Conservation (phyloP, 1,140 invertebrate genomes). For the Proctacanthus coquilletti region DNA sequence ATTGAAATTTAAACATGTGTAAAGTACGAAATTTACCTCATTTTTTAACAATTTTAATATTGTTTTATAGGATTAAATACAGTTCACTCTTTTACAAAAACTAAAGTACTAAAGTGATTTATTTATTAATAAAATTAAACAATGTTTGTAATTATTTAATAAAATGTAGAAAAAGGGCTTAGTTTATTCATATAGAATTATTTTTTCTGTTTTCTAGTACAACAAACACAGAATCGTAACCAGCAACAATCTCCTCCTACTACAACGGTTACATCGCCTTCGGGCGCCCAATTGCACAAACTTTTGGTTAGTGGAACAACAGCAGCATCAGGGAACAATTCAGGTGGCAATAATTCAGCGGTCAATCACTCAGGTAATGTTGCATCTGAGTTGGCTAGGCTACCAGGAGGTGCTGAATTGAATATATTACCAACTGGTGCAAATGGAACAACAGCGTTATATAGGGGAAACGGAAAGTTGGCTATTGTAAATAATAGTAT, state of each 20-base stretch:
- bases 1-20: too few relatives aligned
- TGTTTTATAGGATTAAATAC: too few relatives aligned
- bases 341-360: not conserved
- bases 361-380: not conserved
- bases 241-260: not conserved
- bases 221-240: too few relatives aligned
- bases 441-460: slow-evolving; percentile 3
- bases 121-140: too few relatives aligned
- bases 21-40: too few relatives aligned
- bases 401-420: slow-evolving; percentile 6
- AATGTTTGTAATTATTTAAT: too few relatives aligned
- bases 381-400: slow-evolving; percentile 2
- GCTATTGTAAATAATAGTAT: slow-evolving; percentile 5
- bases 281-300: slow-evolving; percentile 5
- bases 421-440: slow-evolving; percentile 4
- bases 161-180: too few relatives aligned
- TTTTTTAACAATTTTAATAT: too few relatives aligned
- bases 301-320: slow-evolving; percentile 1
- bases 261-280: not conserved
- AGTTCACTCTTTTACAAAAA: too few relatives aligned
- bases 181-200: too few relatives aligned
- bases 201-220: too few relatives aligned
- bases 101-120: too few relatives aligned
- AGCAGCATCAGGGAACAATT: not conserved
- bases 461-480: slow-evolving; percentile 5